Percentiles rank a stretch among this genome's conserved stretches.
Conservation (phyloP, 2,113 vertebrate species). For the Poeciliopsis retropinna region DNA sequence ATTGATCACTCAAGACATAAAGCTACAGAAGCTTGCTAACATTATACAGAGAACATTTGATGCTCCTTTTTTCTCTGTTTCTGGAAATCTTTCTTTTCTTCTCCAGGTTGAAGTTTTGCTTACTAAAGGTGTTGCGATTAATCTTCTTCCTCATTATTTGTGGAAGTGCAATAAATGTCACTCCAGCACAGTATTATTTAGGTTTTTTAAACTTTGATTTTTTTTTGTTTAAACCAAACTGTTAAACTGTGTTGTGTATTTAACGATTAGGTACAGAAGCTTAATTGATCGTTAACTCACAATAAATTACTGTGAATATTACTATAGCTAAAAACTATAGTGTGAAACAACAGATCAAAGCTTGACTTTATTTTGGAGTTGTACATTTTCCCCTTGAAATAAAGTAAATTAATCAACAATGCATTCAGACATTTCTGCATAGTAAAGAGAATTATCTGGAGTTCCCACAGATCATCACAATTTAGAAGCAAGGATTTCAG, state of each 20-base stretch:
- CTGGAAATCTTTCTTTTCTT: not conserved
- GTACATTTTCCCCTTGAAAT: not conserved
- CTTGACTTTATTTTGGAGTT: not conserved
- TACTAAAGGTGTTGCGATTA: conserved; percentile 15
- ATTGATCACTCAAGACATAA: conserved; percentile 39
- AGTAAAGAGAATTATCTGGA: not conserved
- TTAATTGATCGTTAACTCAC: not conserved
- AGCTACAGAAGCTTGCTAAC: conserved; percentile 3
- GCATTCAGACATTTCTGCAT: not conserved
- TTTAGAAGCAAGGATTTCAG: not conserved
- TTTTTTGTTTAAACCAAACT: no score
- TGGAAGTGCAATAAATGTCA: not conserved
- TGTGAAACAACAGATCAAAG: not conserved
- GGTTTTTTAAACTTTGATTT: not conserved
- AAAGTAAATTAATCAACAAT: not conserved
- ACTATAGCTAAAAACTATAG: not conserved
- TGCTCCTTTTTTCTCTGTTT: not conserved
- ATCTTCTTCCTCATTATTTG: conserved; percentile 1
- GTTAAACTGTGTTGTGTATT: no score
- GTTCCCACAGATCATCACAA: not conserved
- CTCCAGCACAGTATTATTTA: conserved; percentile 2
- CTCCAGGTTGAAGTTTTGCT: not conserved
- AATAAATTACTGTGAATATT: not conserved
- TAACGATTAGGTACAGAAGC: not conserved
- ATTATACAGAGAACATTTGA: not conserved